These are phyloP conservation scores for Oscheius sp. DNA, from an alignment of 2,888 invertebrate genomes.

Conservation along the genomic window DNA sequence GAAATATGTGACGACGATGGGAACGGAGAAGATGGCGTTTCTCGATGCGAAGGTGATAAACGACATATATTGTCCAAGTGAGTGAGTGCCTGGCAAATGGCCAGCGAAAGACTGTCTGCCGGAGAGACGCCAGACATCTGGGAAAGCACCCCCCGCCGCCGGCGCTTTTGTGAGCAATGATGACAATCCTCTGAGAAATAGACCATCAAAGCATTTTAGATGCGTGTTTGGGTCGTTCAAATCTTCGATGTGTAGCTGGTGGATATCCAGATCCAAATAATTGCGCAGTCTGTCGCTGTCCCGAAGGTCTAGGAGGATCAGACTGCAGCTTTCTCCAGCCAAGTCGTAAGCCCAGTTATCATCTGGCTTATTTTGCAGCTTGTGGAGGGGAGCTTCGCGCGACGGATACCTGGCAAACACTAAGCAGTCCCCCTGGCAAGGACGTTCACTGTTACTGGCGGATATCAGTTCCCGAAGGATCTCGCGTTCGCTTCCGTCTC, in stretches of 20 bases:
- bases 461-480: conserved; percentile 67
- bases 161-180: too few species aligned
- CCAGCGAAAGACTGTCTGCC: conserved; percentile 16
- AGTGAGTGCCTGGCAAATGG: conserved; percentile 27
- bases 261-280: conserved; percentile 70
- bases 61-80: conserved; percentile 69
- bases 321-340: conserved; percentile 67
- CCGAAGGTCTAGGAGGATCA: conserved; percentile 68
- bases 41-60: conserved; percentile 70
- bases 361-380: conserved; percentile 47
- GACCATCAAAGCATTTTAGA: too few species aligned
- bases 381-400: conserved; percentile 67
- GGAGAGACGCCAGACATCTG: conserved; percentile 9
- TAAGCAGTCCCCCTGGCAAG: conserved; percentile 62
- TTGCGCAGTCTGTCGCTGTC: conserved; percentile 62
- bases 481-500: conserved; percentile 66
- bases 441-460: conserved; percentile 69
- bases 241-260: conserved; percentile 63
- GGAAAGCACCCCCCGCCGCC: neutral
- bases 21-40: conserved; percentile 70
- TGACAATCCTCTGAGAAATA: too few species aligned
- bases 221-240: conserved; percentile 53
- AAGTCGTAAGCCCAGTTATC: conserved; percentile 55
- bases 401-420: conserved; percentile 68
- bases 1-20: conserved; percentile 70